Evolutionary conservation across 2,797 vertebrate genomes (phyloP).

Genomic region (Toxotes lorentzi): DNA sequence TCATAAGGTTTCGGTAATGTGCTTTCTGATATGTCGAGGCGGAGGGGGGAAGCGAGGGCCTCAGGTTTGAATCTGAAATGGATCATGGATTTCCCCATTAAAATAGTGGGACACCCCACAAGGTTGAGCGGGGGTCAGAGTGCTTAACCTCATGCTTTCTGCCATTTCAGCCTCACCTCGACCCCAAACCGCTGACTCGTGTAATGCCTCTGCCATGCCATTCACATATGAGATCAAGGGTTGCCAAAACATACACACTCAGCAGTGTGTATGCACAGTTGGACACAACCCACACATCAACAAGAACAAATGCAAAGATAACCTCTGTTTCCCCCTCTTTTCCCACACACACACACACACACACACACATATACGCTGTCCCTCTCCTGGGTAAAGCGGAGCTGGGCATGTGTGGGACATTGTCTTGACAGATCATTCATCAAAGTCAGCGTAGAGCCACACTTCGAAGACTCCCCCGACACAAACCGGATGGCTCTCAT

Average conservation of each 20-base stretch:
- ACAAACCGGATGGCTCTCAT: slow-evolving; percentile 66
- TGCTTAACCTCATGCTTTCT: slow-evolving; percentile 81
- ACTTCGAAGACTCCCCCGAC: slow-evolving; percentile 70
- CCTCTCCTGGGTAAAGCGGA: slow-evolving; percentile 76
- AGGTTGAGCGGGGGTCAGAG: slow-evolving; percentile 69
- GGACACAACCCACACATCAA: slow-evolving; percentile 45
- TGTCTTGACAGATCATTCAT: slow-evolving; percentile 84
- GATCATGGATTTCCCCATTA: slow-evolving; percentile 75
- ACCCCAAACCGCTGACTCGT: slow-evolving; percentile 70
- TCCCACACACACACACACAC: slow-evolving; percentile 4
- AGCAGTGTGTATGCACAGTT: slow-evolving; percentile 37
- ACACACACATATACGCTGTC: slow-evolving; percentile 32
- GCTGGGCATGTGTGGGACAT: slow-evolving; percentile 71
- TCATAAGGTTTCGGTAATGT: slow-evolving; percentile 21
- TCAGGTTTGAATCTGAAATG: slow-evolving; percentile 55
- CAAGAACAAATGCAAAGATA: slow-evolving; percentile 60
- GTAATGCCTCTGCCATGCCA: slow-evolving; percentile 63
- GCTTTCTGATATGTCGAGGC: slow-evolving; percentile 16
- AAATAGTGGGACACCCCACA: slow-evolving; percentile 50
- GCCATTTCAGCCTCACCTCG: slow-evolving; percentile 66
- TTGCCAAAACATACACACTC: slow-evolving; percentile 63
- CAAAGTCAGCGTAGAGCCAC: slow-evolving; percentile 78
- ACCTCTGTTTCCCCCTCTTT: slow-evolving; percentile 27
- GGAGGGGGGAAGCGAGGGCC: slow-evolving; percentile 29
- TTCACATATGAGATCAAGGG: slow-evolving; percentile 44